These are phyloP conservation scores for Pinctada fucata DNA, from an alignment of 2,888 invertebrate genomes.

Conservation along the genomic window DNA sequence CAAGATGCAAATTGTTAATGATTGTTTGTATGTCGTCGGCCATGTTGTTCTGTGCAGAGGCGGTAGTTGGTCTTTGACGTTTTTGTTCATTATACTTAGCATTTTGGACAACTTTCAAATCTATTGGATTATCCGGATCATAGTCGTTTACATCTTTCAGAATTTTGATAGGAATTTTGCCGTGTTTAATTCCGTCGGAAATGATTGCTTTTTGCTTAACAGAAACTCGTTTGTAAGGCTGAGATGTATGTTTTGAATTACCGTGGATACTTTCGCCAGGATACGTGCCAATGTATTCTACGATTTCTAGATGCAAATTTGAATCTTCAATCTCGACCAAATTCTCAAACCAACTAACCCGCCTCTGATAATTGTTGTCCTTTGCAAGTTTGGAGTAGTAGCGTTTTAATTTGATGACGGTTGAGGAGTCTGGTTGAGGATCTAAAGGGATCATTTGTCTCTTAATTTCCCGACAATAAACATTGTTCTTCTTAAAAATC, in stretches of 20 bases:
- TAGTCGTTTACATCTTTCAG: too few species aligned
- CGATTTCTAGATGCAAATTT: not conserved
- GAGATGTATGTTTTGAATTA: not conserved
- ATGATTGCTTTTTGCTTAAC: too few species aligned
- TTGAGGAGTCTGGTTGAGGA: constrained; percentile 9
- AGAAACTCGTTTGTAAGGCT: constrained; percentile 21
- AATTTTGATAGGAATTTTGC: too few species aligned
- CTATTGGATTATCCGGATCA: too few species aligned
- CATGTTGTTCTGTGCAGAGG: too few species aligned
- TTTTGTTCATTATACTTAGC: too few species aligned
- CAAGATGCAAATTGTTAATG: too few species aligned
- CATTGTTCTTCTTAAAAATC: not conserved
- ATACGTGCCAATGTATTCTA: constrained; percentile 27
- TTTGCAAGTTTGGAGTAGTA: constrained; percentile 3
- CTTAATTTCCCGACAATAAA: not conserved
- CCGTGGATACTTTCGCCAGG: constrained; percentile 24
- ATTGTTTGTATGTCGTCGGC: too few species aligned
- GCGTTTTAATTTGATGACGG: constrained; percentile 7
- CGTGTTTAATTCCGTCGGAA: too few species aligned
- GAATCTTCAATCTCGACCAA: constrained; percentile 14
- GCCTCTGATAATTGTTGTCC: constrained; percentile 17
- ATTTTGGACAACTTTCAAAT: too few species aligned
- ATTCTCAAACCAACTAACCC: constrained; percentile 35
- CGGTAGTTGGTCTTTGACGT: too few species aligned
- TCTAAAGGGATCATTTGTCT: constrained; percentile 1